phyloP scores from a whole-genome alignment of 2,797 vertebrate genomes.

The Triplophysa bombifrons region DNA sequence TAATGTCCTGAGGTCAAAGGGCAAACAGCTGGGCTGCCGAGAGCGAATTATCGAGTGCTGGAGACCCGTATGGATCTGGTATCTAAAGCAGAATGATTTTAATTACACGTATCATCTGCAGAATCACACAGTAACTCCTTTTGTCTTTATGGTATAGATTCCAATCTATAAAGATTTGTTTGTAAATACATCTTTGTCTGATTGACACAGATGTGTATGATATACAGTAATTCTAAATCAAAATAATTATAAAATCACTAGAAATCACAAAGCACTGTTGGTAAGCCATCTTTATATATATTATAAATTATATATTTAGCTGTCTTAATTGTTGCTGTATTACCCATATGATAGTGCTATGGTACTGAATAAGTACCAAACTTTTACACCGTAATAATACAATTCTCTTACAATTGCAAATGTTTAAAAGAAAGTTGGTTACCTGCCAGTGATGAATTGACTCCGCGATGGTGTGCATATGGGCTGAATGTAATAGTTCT shows the following conservation, averaged over 20 bases:
- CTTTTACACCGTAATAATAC: too few species aligned
- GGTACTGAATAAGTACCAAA: too few species aligned
- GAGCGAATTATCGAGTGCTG: constrained; percentile 98
- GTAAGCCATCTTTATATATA: background rate
- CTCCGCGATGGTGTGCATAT: constrained; percentile 97
- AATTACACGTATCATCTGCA: background rate
- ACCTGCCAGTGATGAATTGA: constrained; percentile 97
- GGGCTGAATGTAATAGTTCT: constrained; percentile 98
- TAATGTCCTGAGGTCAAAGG: constrained; percentile 89
- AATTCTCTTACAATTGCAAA: background rate
- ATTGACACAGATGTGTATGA: too few species aligned
- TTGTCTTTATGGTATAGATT: too few species aligned
- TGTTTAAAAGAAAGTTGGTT: constrained; percentile 55
- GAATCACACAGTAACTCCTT: too few species aligned
- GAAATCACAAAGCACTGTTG: too few species aligned
- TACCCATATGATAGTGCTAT: too few species aligned
- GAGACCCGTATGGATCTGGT: constrained; percentile 97
- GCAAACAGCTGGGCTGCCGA: constrained; percentile 94
- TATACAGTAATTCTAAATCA: too few species aligned
- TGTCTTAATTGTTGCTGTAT: too few species aligned
- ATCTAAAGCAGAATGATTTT: constrained; percentile 73
- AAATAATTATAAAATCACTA: background rate
- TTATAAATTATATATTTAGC: too few species aligned
- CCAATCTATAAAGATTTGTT: too few species aligned
- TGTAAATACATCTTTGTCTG: too few species aligned